Conservation (phyloP, 2,888 invertebrate genomes). For the Xanthorhoe spadicearia region DNA sequence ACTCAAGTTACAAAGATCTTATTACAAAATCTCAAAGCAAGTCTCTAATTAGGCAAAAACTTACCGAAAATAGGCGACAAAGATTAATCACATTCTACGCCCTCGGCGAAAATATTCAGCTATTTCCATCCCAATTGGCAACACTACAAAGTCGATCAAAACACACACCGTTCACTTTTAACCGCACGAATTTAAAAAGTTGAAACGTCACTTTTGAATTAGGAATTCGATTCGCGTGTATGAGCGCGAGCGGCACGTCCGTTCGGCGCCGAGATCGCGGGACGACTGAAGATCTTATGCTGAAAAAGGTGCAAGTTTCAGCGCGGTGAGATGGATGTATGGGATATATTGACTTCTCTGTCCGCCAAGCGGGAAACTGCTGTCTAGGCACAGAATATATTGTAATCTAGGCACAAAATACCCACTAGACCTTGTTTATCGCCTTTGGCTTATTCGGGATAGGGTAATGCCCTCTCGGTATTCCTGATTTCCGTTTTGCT, state of each 20-base stretch:
- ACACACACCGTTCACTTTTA: slow-evolving; percentile 31
- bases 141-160: slow-evolving; percentile 48
- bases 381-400: slow-evolving; percentile 21
- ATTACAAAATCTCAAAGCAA: slow-evolving; percentile 15
- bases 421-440: neutral
- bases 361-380: slow-evolving; percentile 33
- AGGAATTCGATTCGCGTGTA: slow-evolving; percentile 35
- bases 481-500: too few relatives aligned
- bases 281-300: slow-evolving; percentile 37
- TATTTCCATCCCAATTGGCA: slow-evolving; percentile 61
- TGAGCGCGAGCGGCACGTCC: slow-evolving; percentile 24
- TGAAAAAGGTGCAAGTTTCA: slow-evolving; percentile 42
- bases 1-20: slow-evolving; percentile 14
- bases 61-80: slow-evolving; percentile 43
- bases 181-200: slow-evolving; percentile 39
- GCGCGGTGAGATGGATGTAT: slow-evolving; percentile 25
- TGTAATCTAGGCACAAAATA: neutral
- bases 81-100: slow-evolving; percentile 53
- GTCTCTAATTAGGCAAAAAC: slow-evolving; percentile 33
- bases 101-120: slow-evolving; percentile 63
- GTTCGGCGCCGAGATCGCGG: slow-evolving; percentile 26
- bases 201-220: slow-evolving; percentile 43
- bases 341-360: slow-evolving; percentile 20
- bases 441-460: neutral
- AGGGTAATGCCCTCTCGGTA: neutral